Evolutionary conservation across 2,888 invertebrate species (phyloP), one percentile per base, ranked within the genome.

Genomic region (Lymantria monacha): DNA sequence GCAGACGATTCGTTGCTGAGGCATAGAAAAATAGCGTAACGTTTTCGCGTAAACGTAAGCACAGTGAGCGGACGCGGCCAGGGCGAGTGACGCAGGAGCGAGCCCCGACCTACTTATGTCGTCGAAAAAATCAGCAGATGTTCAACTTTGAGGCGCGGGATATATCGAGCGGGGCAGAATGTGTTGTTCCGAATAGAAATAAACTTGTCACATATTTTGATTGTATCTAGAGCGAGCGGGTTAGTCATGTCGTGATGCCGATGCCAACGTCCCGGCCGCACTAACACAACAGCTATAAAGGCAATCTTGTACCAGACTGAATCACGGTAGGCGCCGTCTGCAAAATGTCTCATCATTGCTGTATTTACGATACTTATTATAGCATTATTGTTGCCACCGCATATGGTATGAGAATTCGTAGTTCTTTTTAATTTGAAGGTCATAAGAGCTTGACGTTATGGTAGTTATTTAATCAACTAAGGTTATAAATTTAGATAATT

Each of bases 171-270:
- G 70, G 77, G 77, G 77, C 79, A 82, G 83, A 87, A 85, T 83
- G 84, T 87, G 86, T 87, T 87, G 87, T 89, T 87, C 85, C 76
- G 87, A 88, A 90, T 90, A 90, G 88, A 91, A 91, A 91, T 91
- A 91, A 89, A 90, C 87, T 87, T 90, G 91, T 91, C 91, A 87
- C 89, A 88, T 90, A 90, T 88, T 89, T 88, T 89, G 91, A 90
- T 90, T 89, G 88, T 90, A 90, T 90, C 86, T 90, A 89, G 89
- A 90, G 88, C 91, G 87, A 79, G 83, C 80, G 76, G 81, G 90
- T 90, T 90, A 90, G 90, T 91, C 91, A 90, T 85, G 80, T 80
- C 76, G 83, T 79, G 82, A 70, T 83, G 80, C 74, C 79, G 88
- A 86, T 89, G 91, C 91, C 91, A 91, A 87, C 90, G 89, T 75